Base-by-base conservation (phyloP, 2,113 vertebrate genomes). In the Solenodon paradoxus region DNA sequence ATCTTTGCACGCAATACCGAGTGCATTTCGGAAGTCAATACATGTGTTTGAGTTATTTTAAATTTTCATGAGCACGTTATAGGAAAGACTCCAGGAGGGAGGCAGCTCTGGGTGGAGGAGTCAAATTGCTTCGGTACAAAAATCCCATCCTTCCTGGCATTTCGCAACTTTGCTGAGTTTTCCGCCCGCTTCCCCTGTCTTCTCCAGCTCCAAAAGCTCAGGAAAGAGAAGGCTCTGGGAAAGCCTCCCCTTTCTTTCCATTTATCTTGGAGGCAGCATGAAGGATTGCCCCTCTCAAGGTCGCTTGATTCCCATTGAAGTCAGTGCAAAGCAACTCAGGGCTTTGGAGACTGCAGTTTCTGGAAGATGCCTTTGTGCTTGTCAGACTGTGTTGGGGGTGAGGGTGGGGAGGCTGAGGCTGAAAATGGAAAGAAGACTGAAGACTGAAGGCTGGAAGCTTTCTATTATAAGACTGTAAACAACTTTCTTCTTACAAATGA, bases 251-350 rank as follows among this genome's bases (percentile, higher is more conserved):
- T 90, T 93, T 59, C 75, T 96, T 93, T 92, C 57, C 32, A 3
- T 38, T 85, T 82, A 57, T 68, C 66, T 95, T 80, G 38, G 61
- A 92, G 66, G 72, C 28, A 13, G 88, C 78, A 2, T 71, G 90
- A 95, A 97, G 83, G 85, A 53, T 69, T 77, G 77, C 74, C 90
- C 3, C 1, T 92, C 61, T 96, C 95, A 97, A 97, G 97, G 95
- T 97, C 97, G 83, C 78, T 96, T 47, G 85, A 77, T 92, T 95
- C 32, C 71, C 0, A 4, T 24, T 88, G 84, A 95, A 92, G n/a
- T n/a, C n/a, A n/a, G 66, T 78, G 59, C 6, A 57, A 92, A 80
- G 55, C 79, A 40, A 72, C 55, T 47, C 26, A 13, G 81, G 38
- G 88, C 69, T 96, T 95, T 86, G 80, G 88, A 96, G 88, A 77